Evolutionary conservation across 2,888 invertebrate genomes (phyloP), one percentile per base, ranked within the genome.

Genomic region (Cephus spinipes): DNA sequence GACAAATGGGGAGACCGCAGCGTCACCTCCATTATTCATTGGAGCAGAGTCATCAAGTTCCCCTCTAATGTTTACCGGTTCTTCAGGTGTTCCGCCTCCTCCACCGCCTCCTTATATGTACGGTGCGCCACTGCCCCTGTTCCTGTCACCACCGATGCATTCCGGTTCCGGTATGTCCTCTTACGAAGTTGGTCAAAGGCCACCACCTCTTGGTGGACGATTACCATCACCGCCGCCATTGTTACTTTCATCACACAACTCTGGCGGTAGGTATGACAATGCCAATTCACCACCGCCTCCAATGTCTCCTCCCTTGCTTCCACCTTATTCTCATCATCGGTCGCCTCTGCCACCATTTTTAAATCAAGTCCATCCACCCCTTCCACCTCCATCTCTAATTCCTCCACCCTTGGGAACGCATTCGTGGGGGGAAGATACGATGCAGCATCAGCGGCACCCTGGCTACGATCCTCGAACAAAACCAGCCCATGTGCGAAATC

Each of bases 231-330:
- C 95, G 80, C 94, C 95, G 74, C 94, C 95, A 73, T 94, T 94
- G 79, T 94, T 94, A 79, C 94, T 94, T n/a, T 92, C 94, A 82
- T 92, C 94, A 15, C 87, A 94, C 94, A 77, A 94, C 93, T 76
- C 93, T 93, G 75, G 92, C 32, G 81, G 84, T 32, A 85, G 89
- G 81, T 90, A 88, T 71, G 87, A 88, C 32, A 84, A 82, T 76
- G 81, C 85, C 31, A 80, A 86, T 68, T 89, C 89, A 0, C 88
- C 91, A 15, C 90, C 91, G 11, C 89, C 89, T 32, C 90, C 87
- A 23, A 81, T 89, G 32, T 89, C 89, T 40, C 87, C 89, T 55
- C 92, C 86, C 76, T 81, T 87, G 81, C 87, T 84, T 82, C 87
- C 85, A 74, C 89, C 84, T n/a, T 89, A 84, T 79, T 87, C 84